Conservation (phyloP, 2,797 vertebrate species). For the Rhodeus uyekii region DNA sequence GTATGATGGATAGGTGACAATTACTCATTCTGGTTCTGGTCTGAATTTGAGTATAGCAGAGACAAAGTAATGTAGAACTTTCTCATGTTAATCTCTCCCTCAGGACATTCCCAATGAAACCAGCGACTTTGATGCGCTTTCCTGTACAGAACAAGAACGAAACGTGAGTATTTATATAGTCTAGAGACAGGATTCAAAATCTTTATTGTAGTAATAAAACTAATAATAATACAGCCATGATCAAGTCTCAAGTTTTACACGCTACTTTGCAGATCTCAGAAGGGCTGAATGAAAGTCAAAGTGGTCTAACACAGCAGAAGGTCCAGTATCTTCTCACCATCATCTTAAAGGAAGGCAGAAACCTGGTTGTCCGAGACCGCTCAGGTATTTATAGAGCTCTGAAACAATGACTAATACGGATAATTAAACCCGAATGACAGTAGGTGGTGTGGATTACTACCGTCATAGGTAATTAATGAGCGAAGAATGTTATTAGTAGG, state of each 20-base stretch:
- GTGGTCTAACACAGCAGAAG: constrained; percentile 69
- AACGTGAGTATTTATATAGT: constrained; percentile 47
- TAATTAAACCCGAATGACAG: background rate
- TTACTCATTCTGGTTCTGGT: background rate
- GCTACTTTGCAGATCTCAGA: constrained; percentile 55
- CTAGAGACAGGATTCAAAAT: background rate
- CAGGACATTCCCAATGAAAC: constrained; percentile 49
- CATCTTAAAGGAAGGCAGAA: constrained; percentile 86
- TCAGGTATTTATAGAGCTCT: constrained; percentile 85
- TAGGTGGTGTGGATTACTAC: background rate
- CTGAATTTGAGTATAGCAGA: background rate
- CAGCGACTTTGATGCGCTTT: constrained; percentile 52
- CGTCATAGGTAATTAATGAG: background rate
- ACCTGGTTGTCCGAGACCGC: constrained; percentile 89
- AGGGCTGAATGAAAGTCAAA: constrained; percentile 64
- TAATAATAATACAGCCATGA: background rate
- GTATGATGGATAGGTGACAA: background rate
- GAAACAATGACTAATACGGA: background rate
- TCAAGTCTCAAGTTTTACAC: constrained; percentile 1
- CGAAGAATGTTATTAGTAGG: background rate
- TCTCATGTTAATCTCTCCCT: background rate
- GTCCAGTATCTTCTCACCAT: constrained; percentile 88
- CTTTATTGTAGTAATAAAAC: background rate
- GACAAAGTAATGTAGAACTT: background rate
- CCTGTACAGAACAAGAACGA: constrained; percentile 24